Conservation (phyloP, 2,113 vertebrate species). For the Sapajus apella region DNA sequence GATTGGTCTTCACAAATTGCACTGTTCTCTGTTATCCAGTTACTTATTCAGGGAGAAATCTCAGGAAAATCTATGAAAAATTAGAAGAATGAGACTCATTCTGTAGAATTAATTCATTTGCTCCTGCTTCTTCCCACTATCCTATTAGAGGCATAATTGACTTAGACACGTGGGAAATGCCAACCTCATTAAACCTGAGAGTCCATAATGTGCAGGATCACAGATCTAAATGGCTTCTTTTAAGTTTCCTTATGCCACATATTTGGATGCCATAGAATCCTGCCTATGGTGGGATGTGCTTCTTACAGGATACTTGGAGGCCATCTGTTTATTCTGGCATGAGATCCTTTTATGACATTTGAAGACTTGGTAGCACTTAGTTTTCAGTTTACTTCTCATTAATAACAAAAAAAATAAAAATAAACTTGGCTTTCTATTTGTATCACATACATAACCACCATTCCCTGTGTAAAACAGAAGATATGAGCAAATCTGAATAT, state of each 20-base stretch:
- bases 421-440: not conserved
- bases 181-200: not conserved
- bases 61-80: not conserved
- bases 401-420: not conserved
- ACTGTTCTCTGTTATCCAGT: not conserved
- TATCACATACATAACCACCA: not conserved
- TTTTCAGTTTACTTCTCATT: constrained; percentile 66
- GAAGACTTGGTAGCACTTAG: constrained; percentile 66
- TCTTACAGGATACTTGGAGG: constrained; percentile 52
- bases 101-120: not conserved
- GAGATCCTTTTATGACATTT: constrained; percentile 40
- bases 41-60: not conserved
- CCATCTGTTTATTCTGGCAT: constrained; percentile 74
- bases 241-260: constrained; percentile 45
- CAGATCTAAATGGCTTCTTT: constrained; percentile 63
- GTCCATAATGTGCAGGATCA: not conserved
- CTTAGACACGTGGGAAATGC: not conserved
- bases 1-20: not conserved
- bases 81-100: not conserved
- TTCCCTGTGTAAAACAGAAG: not conserved
- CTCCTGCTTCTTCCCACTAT: not conserved
- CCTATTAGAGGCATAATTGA: not conserved
- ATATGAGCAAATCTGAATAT: not conserved
- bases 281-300: constrained; percentile 41
- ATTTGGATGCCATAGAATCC: constrained; percentile 53